phyloP scores from a whole-genome alignment of 2,113 vertebrate species.

The Todiramphus saurophagus region DNA sequence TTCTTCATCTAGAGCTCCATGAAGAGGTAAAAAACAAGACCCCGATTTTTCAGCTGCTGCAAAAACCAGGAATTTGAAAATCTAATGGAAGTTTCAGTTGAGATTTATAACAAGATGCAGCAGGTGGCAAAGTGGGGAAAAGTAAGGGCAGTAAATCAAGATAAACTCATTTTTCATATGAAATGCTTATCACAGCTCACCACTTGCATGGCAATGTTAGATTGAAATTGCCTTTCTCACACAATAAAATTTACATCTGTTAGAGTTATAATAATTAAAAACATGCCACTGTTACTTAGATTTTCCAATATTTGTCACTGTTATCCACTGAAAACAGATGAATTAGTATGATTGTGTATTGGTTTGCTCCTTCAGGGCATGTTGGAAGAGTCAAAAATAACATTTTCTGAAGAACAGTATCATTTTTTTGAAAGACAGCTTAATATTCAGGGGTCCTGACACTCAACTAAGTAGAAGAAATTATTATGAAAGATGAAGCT shows the following conservation, averaged over 20 bases:
- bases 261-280: not conserved
- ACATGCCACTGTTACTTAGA: not conserved
- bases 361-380: not conserved
- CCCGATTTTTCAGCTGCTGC: not conserved
- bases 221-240: not conserved
- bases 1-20: not conserved
- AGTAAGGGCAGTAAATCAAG: not conserved
- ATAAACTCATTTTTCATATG: not conserved
- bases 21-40: not conserved
- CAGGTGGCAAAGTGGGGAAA: not conserved
- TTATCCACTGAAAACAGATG: not conserved
- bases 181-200: not conserved
- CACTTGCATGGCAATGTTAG: not conserved
- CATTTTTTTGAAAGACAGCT: not conserved
- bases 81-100: not conserved
- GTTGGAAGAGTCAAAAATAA: not conserved
- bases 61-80: not conserved
- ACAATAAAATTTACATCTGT: not conserved
- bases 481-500: not conserved
- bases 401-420: not conserved
- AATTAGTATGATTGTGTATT: not conserved
- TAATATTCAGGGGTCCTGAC: constrained; percentile 2
- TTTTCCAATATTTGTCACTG: not conserved
- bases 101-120: not conserved
- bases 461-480: not conserved